Percentiles rank a stretch among this genome's conserved stretches.
phyloP scores from a whole-genome alignment of 2,113 vertebrate genomes.

The Carollia perspicillata region DNA sequence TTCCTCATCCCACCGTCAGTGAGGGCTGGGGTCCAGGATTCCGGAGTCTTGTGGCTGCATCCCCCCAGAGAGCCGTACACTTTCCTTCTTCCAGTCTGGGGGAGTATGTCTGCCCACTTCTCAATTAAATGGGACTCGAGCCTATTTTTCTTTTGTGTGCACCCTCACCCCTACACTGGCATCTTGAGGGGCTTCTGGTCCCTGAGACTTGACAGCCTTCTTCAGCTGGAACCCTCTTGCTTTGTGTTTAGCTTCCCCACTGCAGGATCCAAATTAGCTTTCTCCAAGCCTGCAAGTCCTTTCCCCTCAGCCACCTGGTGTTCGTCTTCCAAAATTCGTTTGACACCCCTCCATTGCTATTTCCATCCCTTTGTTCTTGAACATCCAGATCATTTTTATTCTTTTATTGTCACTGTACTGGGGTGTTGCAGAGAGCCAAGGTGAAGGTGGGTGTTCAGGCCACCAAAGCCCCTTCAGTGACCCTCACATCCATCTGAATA shows the following conservation, averaged over 20 bases:
- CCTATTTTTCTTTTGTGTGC: not conserved
- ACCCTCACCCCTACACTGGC: not conserved
- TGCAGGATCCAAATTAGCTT: not conserved
- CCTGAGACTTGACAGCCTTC: not conserved
- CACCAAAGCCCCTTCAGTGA: not conserved
- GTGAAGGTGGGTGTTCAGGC: not conserved
- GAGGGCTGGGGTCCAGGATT: not conserved
- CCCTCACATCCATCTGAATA: not conserved
- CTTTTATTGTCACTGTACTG: not conserved
- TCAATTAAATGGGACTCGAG: not conserved
- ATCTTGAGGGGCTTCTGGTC: not conserved
- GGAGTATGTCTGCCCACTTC: not conserved
- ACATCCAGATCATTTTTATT: not conserved
- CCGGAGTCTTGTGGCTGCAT: not conserved
- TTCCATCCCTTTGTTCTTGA: not conserved
- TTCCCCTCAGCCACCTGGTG: not conserved
- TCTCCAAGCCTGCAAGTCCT: not conserved
- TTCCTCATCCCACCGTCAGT: not conserved
- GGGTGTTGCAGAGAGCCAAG: not conserved
- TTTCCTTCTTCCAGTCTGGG: not conserved
- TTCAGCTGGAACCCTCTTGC: not conserved
- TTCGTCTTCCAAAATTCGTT: not conserved
- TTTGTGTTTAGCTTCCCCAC: not conserved
- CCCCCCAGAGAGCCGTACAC: not conserved
- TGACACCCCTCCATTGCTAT: not conserved